A percentile compares a stretch with the other conserved stretches of the same genome.
phyloP scores from a whole-genome alignment of 23 tunicate genomes.

The Oikopleura dioica region DNA sequence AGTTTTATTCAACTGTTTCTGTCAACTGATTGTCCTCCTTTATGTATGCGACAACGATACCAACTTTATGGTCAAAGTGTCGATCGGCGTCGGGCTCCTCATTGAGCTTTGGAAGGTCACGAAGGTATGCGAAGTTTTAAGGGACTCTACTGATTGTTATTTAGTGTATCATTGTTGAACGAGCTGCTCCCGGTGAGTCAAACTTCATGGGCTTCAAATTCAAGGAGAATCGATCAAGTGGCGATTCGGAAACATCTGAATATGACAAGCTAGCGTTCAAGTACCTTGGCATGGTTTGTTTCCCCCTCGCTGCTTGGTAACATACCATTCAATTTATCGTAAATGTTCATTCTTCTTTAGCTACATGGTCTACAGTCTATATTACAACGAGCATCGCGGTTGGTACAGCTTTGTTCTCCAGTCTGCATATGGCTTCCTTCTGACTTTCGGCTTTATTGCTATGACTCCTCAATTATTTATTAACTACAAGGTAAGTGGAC shows the following conservation, averaged over 20 bases:
- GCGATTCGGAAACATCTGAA: slow-evolving; percentile 54
- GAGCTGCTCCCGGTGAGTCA: slow-evolving; percentile 12
- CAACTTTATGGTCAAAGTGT: slow-evolving; percentile 54
- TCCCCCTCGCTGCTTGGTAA: slow-evolving; percentile 19
- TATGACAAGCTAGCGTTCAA: slow-evolving; percentile 90
- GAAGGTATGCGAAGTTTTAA: slow-evolving; percentile 20
- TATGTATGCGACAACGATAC: slow-evolving; percentile 80
- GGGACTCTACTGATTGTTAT: not conserved
- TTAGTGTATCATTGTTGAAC: not conserved
- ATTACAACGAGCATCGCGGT: slow-evolving; percentile 77
- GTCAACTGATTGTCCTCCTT: slow-evolving; percentile 45
- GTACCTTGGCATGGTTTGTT: slow-evolving; percentile 43
- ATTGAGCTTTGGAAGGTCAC: slow-evolving; percentile 91
- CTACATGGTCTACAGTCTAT: slow-evolving; percentile 46
- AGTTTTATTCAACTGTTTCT: slow-evolving; percentile 32
- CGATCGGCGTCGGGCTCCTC: slow-evolving; percentile 53
- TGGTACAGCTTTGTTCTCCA: slow-evolving; percentile 42
- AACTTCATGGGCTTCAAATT: slow-evolving; percentile 25
- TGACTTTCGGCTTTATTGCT: slow-evolving; percentile 86
- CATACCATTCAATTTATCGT: not conserved
- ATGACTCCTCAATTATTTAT: slow-evolving; percentile 96
- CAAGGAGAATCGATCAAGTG: slow-evolving; percentile 61
- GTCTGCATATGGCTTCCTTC: slow-evolving; percentile 59
- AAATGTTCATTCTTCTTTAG: slow-evolving; percentile 15
- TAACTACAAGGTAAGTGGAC: slow-evolving; percentile 33